These are phyloP conservation scores for Nibea coibor DNA, from an alignment of 2,113 vertebrate species.

Conservation along the genomic window DNA sequence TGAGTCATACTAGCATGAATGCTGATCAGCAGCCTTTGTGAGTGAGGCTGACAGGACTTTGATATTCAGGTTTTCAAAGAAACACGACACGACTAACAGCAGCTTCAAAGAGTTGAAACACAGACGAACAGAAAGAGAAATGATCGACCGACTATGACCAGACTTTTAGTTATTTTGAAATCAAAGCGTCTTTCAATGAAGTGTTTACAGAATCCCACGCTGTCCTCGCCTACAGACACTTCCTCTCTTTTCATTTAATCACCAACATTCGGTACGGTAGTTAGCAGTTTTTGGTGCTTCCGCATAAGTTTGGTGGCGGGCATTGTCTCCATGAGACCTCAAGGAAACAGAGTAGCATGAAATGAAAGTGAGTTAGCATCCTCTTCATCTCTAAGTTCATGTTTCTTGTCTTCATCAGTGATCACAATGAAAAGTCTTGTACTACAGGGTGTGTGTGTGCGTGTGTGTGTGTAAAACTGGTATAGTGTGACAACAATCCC, in stretches of 20 bases:
- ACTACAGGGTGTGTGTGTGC: neutral
- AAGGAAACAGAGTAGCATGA: no score
- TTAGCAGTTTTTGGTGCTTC: no score
- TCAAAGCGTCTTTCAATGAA: no score
- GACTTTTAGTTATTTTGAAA: no score
- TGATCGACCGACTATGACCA: neutral
- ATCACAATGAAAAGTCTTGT: neutral
- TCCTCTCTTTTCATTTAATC: no score
- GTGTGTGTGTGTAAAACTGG: conserved; percentile 1
- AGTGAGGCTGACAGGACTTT: neutral
- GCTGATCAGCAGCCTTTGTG: conserved; percentile 26
- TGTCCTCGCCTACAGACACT: no score
- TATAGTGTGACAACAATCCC: neutral
- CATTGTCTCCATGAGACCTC: no score
- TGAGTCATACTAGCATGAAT: neutral
- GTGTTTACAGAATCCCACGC: no score
- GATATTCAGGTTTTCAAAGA: conserved; percentile 20
- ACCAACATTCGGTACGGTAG: no score
- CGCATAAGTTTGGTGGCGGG: no score
- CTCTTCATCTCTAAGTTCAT: neutral
- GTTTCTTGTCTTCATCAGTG: neutral
- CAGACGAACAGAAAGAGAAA: neutral
- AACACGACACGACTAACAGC: neutral
- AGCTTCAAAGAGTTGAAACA: conserved; percentile 3
- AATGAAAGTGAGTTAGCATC: no score